Base-by-base conservation (phyloP, 1,140 invertebrate genomes). In the Zaprionus davidi region DNA sequence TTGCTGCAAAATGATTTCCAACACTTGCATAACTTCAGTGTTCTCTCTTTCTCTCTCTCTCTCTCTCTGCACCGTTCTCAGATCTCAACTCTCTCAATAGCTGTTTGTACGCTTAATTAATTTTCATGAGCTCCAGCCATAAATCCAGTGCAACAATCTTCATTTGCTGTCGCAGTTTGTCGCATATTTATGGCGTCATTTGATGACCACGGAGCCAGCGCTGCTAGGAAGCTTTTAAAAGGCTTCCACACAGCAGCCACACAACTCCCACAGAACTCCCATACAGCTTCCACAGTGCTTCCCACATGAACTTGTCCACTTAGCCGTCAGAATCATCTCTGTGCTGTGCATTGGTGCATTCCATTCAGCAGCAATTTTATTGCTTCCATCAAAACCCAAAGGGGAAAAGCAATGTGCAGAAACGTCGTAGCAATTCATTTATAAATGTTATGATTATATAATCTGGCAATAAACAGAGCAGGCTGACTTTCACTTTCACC, bases 401-500 rank as follows among this genome's bases (percentile, higher is more conserved):
- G 31, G 41, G 69, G 75, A 78, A 85, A 55, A 62, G 31, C 9
- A 34, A 34, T 34, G 31, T 34, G 5, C 5, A 46, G 41, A n/a
- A 79, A 76, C 78, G 62, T 82, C 79, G 38, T 75, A 66, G 57
- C 78, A 71, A 79, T 67, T 58, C 77, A 88, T 87, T 88, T 87
- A 86, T 87, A 80, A 87, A 88, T 88, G 72, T 67, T 72, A 58
- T 63, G 79, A 76, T 79, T 83, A 87, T 87, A 80, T 87, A 80
- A 87, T 87, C 76, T 79, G 62, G 64, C 69, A 49, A 5, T 56
- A 5, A n/a, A 3, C n/a, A 26, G 34, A 44, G 60, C 63, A 81
- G n/a, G 41, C 46, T 51, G 46, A 51, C 71, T 49, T 76, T 76
- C 65, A 72, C 46, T 22, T 74, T 71, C 69, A 71, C 71, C 81